Base-by-base conservation (phyloP, 2,113 vertebrate genomes). In the Lutjanus erythropterus region DNA sequence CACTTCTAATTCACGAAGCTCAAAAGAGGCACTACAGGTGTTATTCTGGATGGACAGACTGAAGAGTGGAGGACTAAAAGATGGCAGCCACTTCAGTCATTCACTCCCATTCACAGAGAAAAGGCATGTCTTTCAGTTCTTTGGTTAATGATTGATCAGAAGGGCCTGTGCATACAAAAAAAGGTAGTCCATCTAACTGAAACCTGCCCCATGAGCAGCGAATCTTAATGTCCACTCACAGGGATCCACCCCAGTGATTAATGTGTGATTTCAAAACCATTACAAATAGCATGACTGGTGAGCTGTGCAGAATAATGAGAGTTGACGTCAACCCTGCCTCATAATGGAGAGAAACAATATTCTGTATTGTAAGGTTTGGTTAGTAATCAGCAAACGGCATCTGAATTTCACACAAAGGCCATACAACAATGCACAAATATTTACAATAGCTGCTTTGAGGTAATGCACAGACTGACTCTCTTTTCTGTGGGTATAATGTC, bases 91-190 rank as follows among this genome's bases (percentile, higher is more conserved):
- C 53, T 76, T 37, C 35, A 27, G 29, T 59, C 55, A 25, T 50
- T 75, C 52, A 53, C 53, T 39, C 33, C 35, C 42, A 71, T 73
- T 75, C 27, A 84, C 37, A 65, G 80, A 49, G 73, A 33, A 55
- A 73, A 56, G 9, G 49, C 52, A 70, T 19, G 35, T 72, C 49
- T 78, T 56, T 83, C 49, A 73, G 71, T 71, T 62, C 46, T 72
- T 60, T 31, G 60, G 88, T 90, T 91, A 92, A 91, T 93, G 80
- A 91, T 85, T 93, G 59, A 92, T 87, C 75, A 50, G 50, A 71
- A 5, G 25, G 56, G 75, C 76, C 69, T 66, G 76, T 29, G 33
- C 15, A 39, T 47, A 83, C 60, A 85, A 55, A 84, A 75, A 78
- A 29, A 80, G 70, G 72, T 46, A 4, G 35, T 52, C 74, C 29